These are phyloP conservation scores for Maniola jurtina DNA, from an alignment of 1,140 invertebrate genomes.

Conservation along the genomic window DNA sequence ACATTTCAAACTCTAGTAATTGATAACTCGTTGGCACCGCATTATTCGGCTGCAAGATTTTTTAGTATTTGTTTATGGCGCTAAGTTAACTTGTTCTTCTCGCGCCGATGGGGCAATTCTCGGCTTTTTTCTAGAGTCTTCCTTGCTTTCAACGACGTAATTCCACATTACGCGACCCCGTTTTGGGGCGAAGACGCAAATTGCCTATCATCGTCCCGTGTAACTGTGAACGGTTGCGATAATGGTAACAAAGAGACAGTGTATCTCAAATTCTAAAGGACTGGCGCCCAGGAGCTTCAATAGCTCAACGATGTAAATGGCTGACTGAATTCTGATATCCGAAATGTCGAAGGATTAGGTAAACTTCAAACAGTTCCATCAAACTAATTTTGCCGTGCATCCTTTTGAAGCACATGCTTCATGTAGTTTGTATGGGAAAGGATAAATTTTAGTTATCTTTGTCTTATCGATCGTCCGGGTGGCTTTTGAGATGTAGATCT, in stretches of 20 bases:
- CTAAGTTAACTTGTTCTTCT: constrained; percentile 59
- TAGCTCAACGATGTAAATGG: neutral
- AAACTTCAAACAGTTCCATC: too few relatives aligned
- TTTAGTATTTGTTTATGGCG: constrained; percentile 55
- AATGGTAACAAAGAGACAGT: constrained; percentile 6
- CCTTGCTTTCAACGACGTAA: constrained; percentile 40
- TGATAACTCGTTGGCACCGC: constrained; percentile 23
- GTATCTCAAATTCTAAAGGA: neutral
- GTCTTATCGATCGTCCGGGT: too few relatives aligned
- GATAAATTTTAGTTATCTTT: too few relatives aligned
- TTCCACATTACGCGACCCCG: constrained; percentile 45
- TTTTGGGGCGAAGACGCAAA: constrained; percentile 47
- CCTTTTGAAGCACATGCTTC: too few relatives aligned
- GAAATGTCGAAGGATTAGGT: too few relatives aligned
- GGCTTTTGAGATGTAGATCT: too few relatives aligned
- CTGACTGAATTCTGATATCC: neutral
- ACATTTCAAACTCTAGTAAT: too few relatives aligned
- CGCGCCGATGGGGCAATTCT: constrained; percentile 58
- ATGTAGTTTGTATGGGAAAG: too few relatives aligned
- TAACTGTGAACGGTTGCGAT: constrained; percentile 10
- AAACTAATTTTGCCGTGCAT: too few relatives aligned
- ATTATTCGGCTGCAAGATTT: constrained; percentile 75
- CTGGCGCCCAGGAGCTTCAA: neutral
- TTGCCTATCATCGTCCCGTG: constrained; percentile 41
- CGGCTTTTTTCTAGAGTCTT: constrained; percentile 39